These are phyloP conservation scores for Phycodurus eques DNA, from an alignment of 2,113 vertebrate genomes.

Conservation along the genomic window DNA sequence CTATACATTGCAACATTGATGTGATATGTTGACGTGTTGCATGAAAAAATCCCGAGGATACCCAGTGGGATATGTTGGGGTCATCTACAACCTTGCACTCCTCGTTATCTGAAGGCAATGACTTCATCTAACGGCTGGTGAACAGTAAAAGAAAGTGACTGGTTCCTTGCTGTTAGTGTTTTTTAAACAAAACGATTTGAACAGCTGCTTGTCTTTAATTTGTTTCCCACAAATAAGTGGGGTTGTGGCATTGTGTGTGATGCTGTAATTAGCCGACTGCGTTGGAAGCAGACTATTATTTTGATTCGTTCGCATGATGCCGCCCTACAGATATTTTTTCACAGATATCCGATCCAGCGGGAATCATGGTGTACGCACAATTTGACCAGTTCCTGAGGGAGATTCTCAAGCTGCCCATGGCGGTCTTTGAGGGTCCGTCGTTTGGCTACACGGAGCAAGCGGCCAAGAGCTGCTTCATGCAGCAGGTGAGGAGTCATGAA, in stretches of 20 bases:
- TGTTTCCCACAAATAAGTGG: constrained; percentile 62
- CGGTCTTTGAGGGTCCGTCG: constrained; percentile 95
- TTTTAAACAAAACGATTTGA: constrained; percentile 38
- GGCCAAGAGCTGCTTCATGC: constrained; percentile 88
- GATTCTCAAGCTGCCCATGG: constrained; percentile 91
- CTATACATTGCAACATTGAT: neutral
- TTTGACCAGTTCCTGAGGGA: constrained; percentile 94
- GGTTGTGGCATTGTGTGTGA: constrained; percentile 60
- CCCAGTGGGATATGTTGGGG: neutral
- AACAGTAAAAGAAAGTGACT: constrained; percentile 20
- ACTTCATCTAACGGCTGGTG: constrained; percentile 47
- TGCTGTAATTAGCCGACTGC: constrained; percentile 60
- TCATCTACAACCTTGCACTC: neutral
- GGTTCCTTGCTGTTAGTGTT: constrained; percentile 23
- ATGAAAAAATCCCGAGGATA: neutral
- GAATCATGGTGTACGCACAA: constrained; percentile 88
- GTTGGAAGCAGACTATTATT: constrained; percentile 52
- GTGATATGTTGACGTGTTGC: neutral
- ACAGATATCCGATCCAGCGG: constrained; percentile 90
- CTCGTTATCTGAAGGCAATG: constrained; percentile 44
- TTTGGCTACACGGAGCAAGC: constrained; percentile 97
- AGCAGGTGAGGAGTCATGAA: constrained; percentile 79
- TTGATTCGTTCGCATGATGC: constrained; percentile 46
- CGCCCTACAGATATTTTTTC: constrained; percentile 90
- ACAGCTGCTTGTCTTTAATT: constrained; percentile 54